Conservation (phyloP, 2,113 vertebrate genomes). For the Telmatochromis sp. region DNA sequence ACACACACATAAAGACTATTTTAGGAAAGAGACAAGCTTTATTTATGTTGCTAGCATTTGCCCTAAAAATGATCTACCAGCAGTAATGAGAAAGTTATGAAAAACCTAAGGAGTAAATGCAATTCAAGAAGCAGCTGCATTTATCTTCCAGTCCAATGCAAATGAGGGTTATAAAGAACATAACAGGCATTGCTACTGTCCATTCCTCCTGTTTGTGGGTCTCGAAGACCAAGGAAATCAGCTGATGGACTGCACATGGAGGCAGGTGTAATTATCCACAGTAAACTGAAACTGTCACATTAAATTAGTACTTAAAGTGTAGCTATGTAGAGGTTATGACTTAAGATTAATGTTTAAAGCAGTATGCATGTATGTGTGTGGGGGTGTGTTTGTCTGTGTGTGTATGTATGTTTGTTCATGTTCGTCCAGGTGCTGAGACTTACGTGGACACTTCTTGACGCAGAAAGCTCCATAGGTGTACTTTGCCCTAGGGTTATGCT, state of each 20-base stretch:
- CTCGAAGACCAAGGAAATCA: background rate
- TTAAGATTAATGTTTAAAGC: background rate
- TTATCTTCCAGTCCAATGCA: background rate
- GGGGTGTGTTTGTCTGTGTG: background rate
- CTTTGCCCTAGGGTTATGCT: constrained; percentile 91
- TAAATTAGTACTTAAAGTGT: background rate
- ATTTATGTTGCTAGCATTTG: background rate
- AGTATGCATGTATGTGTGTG: background rate
- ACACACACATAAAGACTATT: background rate
- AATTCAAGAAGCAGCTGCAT: background rate
- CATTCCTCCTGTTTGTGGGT: background rate
- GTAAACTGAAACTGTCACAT: background rate
- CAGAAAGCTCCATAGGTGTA: constrained; percentile 98
- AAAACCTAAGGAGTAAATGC: background rate
- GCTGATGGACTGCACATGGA: background rate
- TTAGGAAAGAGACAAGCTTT: background rate
- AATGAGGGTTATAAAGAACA: background rate
- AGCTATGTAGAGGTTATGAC: background rate
- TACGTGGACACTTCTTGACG: constrained; percentile 98
- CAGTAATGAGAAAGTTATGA: background rate
- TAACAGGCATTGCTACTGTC: background rate
- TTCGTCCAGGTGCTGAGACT: constrained; percentile 44
- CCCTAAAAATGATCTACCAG: background rate
- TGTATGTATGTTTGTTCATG: background rate
- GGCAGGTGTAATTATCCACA: background rate